Evolutionary conservation across 2,797 vertebrate species (phyloP), one percentile per base, ranked within the genome.

Genomic region (Sparidentex hasta): DNA sequence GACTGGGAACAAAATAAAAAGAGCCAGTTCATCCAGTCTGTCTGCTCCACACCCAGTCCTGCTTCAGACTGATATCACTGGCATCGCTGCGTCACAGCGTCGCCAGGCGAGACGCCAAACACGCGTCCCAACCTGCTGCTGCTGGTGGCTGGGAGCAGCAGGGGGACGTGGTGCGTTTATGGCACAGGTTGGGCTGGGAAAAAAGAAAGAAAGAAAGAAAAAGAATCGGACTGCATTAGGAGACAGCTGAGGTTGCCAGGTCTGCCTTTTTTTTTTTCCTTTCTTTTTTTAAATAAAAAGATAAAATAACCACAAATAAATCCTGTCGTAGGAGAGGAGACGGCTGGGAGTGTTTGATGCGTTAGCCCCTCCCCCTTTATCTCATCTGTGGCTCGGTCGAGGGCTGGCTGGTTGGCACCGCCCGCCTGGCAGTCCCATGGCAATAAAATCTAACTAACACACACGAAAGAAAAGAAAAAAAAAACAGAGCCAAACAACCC

Each of bases 401-500:
- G 63, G 82, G 86, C 73, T 58, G 76, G 71, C 78, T 78, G 78
- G 79, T 69, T 74, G 71, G 77, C 84, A 64, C 85, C 74, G 44
- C 82, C 88, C 68, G 11, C 83, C 84, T 80, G 82, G 93, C 93
- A 94, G 93, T 93, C 93, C 74, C 85, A 85, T 74, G 90, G 93
- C 93, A 44, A 82, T 57, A 70, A 89, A 87, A 85, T 74, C 71
- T 54, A 78, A 74, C 66, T n/a, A 65, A 78, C 68, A 89, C 70
- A 84, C 65, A 69, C 77, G 18, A 54, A 25, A 25, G 17, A 43
- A 51, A 23, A 21, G 20, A 41, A 11, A 18, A 64, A 3, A 72
- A 25, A 71, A 50, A 66, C 77, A 86, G 57, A 87, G 41, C 25
- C 70, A 76, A 85, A 68, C 38, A 74, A 46, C 18, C 56, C 12